phyloP scores from a whole-genome alignment of 1,140 invertebrate genomes.

The Trichonephila inaurata region DNA sequence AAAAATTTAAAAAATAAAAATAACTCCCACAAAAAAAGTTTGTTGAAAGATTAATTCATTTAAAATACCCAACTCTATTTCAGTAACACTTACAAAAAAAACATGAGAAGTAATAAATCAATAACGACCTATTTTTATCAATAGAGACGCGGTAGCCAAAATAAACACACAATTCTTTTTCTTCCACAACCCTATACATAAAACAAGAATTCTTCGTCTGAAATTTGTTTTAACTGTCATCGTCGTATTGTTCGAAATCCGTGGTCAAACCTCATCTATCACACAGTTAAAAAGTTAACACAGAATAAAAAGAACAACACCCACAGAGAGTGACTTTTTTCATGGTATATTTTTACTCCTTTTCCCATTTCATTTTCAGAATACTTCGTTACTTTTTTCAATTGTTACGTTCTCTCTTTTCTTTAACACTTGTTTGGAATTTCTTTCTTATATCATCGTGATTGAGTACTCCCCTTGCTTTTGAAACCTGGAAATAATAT shows the following conservation, averaged over 20 bases:
- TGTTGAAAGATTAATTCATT: too few species aligned
- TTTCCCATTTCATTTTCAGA: background rate
- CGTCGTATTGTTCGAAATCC: background rate
- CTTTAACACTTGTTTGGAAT: background rate
- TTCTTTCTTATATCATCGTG: slow-evolving; percentile 3
- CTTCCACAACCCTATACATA: background rate
- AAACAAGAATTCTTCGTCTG: background rate
- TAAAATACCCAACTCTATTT: too few species aligned
- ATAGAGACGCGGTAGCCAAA: slow-evolving; percentile 2
- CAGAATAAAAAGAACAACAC: slow-evolving; percentile 10
- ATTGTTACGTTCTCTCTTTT: background rate
- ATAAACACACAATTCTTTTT: background rate
- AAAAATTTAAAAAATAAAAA: too few species aligned
- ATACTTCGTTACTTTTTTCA: background rate
- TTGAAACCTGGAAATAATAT: slow-evolving; percentile 45
- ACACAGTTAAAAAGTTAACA: slow-evolving; percentile 31
- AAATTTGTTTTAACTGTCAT: slow-evolving; percentile 30
- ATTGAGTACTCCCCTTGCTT: slow-evolving; percentile 14
- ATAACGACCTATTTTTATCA: slow-evolving; percentile 22
- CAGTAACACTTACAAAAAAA: too few species aligned
- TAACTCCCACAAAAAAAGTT: too few species aligned
- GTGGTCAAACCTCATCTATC: slow-evolving; percentile 28
- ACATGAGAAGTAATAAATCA: background rate
- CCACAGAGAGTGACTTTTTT: background rate
- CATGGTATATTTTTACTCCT: too few species aligned